Percentiles rank a stretch among this genome's conserved stretches.
These are phyloP conservation scores for Otolemur garnettii DNA, from an alignment of 2,113 vertebrate genomes.

Conservation along the genomic window DNA sequence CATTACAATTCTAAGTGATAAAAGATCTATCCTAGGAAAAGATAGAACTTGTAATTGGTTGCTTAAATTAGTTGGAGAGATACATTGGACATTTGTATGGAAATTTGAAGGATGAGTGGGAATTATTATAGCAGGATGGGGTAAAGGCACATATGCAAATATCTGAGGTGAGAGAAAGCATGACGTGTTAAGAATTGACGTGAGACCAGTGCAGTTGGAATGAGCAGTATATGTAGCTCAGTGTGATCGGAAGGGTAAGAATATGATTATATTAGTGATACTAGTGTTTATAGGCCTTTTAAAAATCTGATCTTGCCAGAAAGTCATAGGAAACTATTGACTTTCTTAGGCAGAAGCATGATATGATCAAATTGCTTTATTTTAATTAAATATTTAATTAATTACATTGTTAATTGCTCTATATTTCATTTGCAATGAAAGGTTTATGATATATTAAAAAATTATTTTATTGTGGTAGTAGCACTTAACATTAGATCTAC, in stretches of 20 bases:
- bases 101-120: background rate
- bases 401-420: background rate
- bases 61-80: background rate
- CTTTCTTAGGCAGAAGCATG: background rate
- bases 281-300: background rate
- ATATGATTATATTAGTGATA: background rate
- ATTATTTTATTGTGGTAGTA: background rate
- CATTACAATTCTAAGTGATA: background rate
- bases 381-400: background rate
- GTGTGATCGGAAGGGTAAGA: background rate
- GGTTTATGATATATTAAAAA: background rate
- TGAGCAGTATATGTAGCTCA: background rate
- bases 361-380: background rate
- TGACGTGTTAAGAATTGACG: background rate
- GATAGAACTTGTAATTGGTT: background rate
- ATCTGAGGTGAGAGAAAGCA: background rate
- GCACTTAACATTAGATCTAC: background rate
- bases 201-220: background rate
- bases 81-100: background rate
- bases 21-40: conserved; percentile 30
- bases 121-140: background rate
- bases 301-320: background rate
- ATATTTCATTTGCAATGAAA: background rate
- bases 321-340: background rate
- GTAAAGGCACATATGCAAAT: background rate